Evolutionary conservation across 2,888 invertebrate species (phyloP), one percentile per base, ranked within the genome.

Genomic region (Nudaria mundana): DNA sequence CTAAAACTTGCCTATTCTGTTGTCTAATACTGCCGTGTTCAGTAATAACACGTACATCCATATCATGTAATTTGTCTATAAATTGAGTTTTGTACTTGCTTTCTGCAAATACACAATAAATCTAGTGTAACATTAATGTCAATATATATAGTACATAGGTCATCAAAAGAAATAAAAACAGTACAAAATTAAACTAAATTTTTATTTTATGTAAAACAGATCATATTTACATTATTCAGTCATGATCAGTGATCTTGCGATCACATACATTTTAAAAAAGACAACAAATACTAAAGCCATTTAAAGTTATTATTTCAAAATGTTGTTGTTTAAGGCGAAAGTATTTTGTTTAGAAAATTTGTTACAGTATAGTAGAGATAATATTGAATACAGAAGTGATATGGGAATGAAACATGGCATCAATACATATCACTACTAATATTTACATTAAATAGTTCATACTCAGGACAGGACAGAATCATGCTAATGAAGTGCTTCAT

Each of bases 141-240:
- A n/a, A n/a, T n/a, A n/a, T n/a, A n/a, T n/a, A n/a, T n/a, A n/a
- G n/a, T n/a, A n/a, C n/a, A n/a, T n/a, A n/a, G n/a, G n/a, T n/a
- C n/a, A n/a, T n/a, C n/a, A n/a, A n/a, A n/a, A 53, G 44, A 42
- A 50, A 65, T 63, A 34, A 62, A 44, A 60, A 52, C 47, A 36
- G 25, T 30, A 34, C 12, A 32, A 73, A 71, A 66, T 71, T 75
- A 76, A 76, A 77, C 70, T 77, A 7, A 76, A 61, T 75, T 81
- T 58, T 81, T 78, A 81, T 82, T 84, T 69, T 70, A 71, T 81
- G 79, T 69, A 81, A 81, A 83, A 80, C 76, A 78, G 63, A 72
- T 66, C 66, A 66, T 84, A 85, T 85, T 82, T 85, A 86, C 85
- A 86, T 69, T 81, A 81, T 83, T 87, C 87, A 88, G 87, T 88